Base-by-base conservation (phyloP, 2,113 vertebrate genomes). In the Andinoacara biseriatus region DNA sequence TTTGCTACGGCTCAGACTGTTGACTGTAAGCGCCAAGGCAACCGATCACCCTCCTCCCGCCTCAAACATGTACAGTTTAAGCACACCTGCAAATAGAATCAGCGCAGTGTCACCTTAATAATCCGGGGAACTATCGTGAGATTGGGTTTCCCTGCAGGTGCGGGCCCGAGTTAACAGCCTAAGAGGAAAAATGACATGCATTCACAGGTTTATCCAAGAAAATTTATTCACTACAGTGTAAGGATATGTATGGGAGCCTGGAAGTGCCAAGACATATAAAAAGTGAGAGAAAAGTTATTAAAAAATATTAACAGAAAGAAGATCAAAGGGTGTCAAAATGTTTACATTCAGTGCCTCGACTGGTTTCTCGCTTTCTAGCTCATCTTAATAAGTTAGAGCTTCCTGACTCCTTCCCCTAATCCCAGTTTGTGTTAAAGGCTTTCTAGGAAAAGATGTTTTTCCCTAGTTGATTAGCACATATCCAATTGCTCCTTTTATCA, bases 11-110 rank as follows among this genome's bases (percentile, higher is more conserved):
- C 58, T 33, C 14, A 10, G 69, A 87, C 83, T 81, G 88, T 86
- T 88, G 86, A 87, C 91, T 93, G 87, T 92, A 92, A 94, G 88
- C 81, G 82, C 80, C 52, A 49, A 74, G 65, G 65, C 35, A 43
- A 91, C 89, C 84, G 85, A 92, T 90, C 89, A 83, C 26, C 75
- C 17, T 2, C 54, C 43, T 14, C 5, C 80, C 40, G 5, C n/a
- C 35, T 5, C 10, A 72, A 5, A 72, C 43, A 54, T 54, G 6
- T 54, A 46, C 69, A 76, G 65, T 58, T 62, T 58, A 38, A 49
- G 76, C 58, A 52, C 38, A 3, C 6, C 11, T 4, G 4, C 40
- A 49, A 59, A 76, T 24, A 76, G 20, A 59, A 22, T 59, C 11
- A 0, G 17, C 14, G 3, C 13, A 17, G 40, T 77, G 38, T 60